Conservation (phyloP, 1,140 invertebrate genomes). For the Pomacea maculata region DNA sequence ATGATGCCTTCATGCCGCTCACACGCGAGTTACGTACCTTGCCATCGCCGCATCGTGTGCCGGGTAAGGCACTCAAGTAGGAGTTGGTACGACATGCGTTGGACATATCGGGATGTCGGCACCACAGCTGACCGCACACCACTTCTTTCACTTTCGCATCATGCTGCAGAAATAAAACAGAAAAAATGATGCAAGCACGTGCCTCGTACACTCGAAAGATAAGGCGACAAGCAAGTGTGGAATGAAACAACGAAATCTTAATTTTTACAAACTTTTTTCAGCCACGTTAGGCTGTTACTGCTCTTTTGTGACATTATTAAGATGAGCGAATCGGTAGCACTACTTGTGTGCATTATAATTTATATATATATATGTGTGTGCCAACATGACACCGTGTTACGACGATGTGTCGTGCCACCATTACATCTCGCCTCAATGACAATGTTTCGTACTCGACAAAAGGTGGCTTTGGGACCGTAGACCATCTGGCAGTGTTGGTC, state of each 20-base stretch:
- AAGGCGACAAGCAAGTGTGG: neutral
- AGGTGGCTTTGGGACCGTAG: conserved; percentile 32
- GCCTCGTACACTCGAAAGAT: neutral
- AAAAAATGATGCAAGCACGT: neutral
- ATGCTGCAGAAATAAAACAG: neutral
- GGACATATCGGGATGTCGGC: conserved; percentile 25
- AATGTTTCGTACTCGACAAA: conserved; percentile 7
- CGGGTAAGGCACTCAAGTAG: conserved; percentile 33
- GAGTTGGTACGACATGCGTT: conserved; percentile 33
- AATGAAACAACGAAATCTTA: no score
- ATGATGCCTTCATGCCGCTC: no score
- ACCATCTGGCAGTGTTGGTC: conserved; percentile 35
- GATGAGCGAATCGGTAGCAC: no score
- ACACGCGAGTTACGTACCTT: conserved; percentile 19
- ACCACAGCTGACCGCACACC: conserved; percentile 36
- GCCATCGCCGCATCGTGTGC: conserved; percentile 27
- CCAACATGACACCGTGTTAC: no score
- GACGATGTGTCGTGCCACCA: no score
- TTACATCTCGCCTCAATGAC: no score
- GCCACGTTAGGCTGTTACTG: no score
- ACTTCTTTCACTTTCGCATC: neutral
- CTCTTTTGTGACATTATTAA: no score
- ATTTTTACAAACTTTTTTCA: no score
- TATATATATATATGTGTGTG: no score
- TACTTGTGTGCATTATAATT: no score